Evolutionary conservation across 1,140 invertebrate species (phyloP), one percentile per base, ranked within the genome.

Genomic region (Drosophila biarmipes): DNA sequence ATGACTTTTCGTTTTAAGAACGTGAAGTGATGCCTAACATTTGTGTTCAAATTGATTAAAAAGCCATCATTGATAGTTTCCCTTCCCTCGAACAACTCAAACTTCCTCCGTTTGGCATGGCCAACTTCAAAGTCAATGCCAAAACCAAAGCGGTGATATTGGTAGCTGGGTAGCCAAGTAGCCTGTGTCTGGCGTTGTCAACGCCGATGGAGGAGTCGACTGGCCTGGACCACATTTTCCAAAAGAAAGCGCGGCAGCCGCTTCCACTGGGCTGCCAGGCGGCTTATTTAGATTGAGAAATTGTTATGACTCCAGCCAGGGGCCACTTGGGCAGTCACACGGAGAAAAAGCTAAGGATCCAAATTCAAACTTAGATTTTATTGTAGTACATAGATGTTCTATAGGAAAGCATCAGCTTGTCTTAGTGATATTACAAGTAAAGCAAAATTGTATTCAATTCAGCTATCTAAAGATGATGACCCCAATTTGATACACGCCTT

Each of bases 171-270:
- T 24, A 40, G 34, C 45, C 54, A 19, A 54, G 78, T 63, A 43
- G 46, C 49, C 37, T 27, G 43, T 31, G 61, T 53, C 69, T 55
- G 69, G 75, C 52, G 81, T 72, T 86, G 78, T 78, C 80, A 86
- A 77, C 77, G 52, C 71, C 55, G 67, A 68, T 62, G 56, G 68
- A 66, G 68, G 61, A 68, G 75, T 46, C 69, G 66, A 76, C 81
- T 90, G 59, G 63, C 58, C 58, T 66, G 78, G 86, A 90, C 86
- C 86, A 90, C 86, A 90, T 90, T 90, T 90, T 90, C 87, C 72
- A 15, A 90, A 71, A 90, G 86, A 90, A 90, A 90, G 86, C 87
- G 77, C 29, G 37, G 27, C 59, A 34, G 49, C 55, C 38, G 54
- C 37, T 19, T 31, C 56, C 45, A 43, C 17, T 53, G 73, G 66